These are phyloP conservation scores for Percina caprodes DNA, from an alignment of 2,113 vertebrate species.

Conservation along the genomic window DNA sequence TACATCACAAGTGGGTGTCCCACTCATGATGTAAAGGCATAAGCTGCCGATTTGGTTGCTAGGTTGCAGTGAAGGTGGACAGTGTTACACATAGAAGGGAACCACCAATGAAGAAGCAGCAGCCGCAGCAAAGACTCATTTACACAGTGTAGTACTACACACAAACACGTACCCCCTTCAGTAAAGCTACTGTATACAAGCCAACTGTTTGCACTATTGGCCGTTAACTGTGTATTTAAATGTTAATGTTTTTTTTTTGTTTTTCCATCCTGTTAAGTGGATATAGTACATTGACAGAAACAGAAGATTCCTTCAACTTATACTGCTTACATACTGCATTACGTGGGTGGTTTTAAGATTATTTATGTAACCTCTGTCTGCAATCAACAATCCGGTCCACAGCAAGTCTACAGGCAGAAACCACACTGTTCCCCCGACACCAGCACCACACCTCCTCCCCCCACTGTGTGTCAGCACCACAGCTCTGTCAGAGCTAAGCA, in stretches of 20 bases:
- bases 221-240: no score
- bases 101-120: not conserved
- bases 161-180: not conserved
- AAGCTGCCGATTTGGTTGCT: constrained; percentile 58
- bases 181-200: not conserved
- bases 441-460: constrained; percentile 35
- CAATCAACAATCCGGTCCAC: constrained; percentile 58
- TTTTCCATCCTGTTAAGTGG: not conserved
- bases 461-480: constrained; percentile 39
- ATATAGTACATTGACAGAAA: not conserved
- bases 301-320: not conserved
- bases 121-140: constrained; percentile 2
- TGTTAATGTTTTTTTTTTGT: not conserved
- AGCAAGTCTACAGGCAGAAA: constrained; percentile 39
- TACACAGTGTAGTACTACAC: constrained; percentile 15
- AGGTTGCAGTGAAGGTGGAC: constrained; percentile 51
- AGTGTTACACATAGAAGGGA: constrained; percentile 12
- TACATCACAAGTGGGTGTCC: constrained; percentile 17
- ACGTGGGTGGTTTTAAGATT: not conserved
- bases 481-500: constrained; percentile 26
- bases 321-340: not conserved
- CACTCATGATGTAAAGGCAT: constrained; percentile 42
- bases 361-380: constrained; percentile 33
- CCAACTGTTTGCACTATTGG: not conserved
- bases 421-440: constrained; percentile 47